These are phyloP conservation scores for Notiomystis cincta DNA, from an alignment of 2,113 vertebrate species.

Conservation along the genomic window DNA sequence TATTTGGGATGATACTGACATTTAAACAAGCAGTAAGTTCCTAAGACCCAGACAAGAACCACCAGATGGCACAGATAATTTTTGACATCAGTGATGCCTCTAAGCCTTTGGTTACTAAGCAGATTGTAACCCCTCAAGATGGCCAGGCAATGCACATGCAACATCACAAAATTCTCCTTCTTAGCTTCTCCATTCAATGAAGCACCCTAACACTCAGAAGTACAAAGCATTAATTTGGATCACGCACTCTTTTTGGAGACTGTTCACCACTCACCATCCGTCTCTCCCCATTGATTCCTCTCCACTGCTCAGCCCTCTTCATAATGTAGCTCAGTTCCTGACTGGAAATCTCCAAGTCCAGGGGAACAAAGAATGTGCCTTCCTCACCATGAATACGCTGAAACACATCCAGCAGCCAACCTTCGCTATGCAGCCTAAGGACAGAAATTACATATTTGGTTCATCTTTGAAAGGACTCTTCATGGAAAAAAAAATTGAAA, in stretches of 20 bases:
- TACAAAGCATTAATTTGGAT: neutral
- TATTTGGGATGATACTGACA: neutral
- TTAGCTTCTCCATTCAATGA: neutral
- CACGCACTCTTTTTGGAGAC: neutral
- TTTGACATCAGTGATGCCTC: neutral
- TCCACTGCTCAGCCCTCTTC: constrained; percentile 89
- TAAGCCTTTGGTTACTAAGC: neutral
- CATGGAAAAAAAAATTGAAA: neutral
- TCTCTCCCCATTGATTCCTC: constrained; percentile 86
- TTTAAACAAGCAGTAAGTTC: neutral
- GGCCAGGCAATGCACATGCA: neutral
- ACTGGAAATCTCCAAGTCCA: constrained; percentile 88
- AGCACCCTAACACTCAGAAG: neutral
- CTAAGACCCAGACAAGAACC: neutral
- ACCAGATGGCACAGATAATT: neutral
- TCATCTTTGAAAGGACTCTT: neutral
- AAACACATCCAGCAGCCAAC: constrained; percentile 82
- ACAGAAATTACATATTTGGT: neutral
- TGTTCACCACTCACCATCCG: constrained; percentile 77
- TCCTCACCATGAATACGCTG: constrained; percentile 80
- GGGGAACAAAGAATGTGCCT: constrained; percentile 79
- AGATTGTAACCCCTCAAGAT: neutral
- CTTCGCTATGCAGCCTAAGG: constrained; percentile 79
- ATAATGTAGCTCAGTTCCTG: constrained; percentile 88
- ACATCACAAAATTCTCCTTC: neutral